Evolutionary conservation across 2,888 invertebrate species (phyloP).

Genomic region (Linyphia triangularis): DNA sequence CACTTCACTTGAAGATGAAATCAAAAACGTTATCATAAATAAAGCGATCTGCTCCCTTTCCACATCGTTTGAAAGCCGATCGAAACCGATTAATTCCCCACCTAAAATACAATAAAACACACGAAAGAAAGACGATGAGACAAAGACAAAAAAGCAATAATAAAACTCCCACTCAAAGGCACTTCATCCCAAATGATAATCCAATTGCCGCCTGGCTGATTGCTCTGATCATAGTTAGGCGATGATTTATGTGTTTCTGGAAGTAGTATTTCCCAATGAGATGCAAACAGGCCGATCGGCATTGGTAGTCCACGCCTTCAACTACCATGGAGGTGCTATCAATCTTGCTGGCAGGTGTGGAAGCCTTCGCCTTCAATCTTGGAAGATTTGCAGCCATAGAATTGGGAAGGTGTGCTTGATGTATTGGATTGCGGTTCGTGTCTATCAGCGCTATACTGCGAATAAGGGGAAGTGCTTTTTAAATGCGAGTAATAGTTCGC

Average conservation of each 20-base stretch:
- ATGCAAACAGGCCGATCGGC: constrained; percentile 41
- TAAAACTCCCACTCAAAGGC: not conserved
- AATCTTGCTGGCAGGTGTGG: constrained; percentile 53
- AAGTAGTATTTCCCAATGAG: constrained; percentile 51
- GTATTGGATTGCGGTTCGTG: constrained; percentile 37
- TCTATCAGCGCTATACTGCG: constrained; percentile 22
- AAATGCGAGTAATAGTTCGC: constrained; percentile 36
- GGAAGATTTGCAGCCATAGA: constrained; percentile 43
- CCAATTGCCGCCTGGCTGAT: constrained; percentile 62
- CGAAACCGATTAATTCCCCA: constrained; percentile 61
- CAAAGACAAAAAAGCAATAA: constrained; percentile 6
- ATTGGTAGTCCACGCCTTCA: constrained; percentile 23
- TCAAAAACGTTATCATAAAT: constrained; percentile 32
- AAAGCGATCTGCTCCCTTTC: constrained; percentile 43
- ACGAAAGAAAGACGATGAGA: not conserved
- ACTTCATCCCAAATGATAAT: constrained; percentile 64
- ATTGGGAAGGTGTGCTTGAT: constrained; percentile 43
- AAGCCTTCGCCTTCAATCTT: constrained; percentile 44
- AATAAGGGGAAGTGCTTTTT: constrained; percentile 34
- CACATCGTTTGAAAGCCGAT: constrained; percentile 39
- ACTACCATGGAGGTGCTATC: constrained; percentile 58
- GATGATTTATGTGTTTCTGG: constrained; percentile 62
- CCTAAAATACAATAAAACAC: constrained; percentile 45
- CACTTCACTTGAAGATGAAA: constrained; percentile 17
- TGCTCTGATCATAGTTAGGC: constrained; percentile 57